Conservation (phyloP, 1,140 invertebrate genomes). For the Drosophila tani region DNA sequence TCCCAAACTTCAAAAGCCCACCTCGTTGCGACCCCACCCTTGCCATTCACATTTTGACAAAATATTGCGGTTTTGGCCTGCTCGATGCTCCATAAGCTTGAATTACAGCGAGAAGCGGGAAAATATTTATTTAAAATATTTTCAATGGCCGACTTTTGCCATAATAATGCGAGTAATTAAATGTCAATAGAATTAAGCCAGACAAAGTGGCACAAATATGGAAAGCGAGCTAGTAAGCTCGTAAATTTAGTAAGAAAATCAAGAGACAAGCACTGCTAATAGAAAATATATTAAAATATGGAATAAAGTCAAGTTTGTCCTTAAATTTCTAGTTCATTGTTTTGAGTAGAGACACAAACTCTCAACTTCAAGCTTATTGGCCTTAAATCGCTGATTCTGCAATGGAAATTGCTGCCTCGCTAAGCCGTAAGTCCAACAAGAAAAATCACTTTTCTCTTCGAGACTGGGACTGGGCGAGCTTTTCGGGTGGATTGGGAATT, state of each 20-base stretch:
- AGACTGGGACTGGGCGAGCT: conserved; percentile 3
- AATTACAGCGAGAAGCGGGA: conserved; percentile 54
- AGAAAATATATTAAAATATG: background rate
- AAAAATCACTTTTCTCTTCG: conserved; percentile 76
- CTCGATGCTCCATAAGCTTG: conserved; percentile 61
- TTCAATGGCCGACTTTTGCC: conserved; percentile 26
- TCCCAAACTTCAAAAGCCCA: background rate
- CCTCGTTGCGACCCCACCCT: background rate
- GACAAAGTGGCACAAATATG: conserved; percentile 26
- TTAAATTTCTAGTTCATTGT: background rate
- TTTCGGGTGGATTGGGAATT: conserved; percentile 42
- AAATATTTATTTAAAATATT: conserved; percentile 77
- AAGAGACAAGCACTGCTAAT: background rate
- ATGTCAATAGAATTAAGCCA: conserved; percentile 71
- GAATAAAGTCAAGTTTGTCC: background rate
- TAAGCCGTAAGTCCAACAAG: conserved; percentile 78
- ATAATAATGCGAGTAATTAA: conserved; percentile 57
- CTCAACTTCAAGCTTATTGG: conserved; percentile 42
- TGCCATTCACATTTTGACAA: conserved; percentile 52
- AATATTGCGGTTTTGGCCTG: conserved; percentile 62
- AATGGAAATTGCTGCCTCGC: conserved; percentile 61
- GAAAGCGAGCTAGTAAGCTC: conserved; percentile 15
- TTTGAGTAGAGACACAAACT: conserved; percentile 17
- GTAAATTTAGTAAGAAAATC: conserved; percentile 12
- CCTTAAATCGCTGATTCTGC: conserved; percentile 54